Percentiles rank a stretch among this genome's conserved stretches.
phyloP scores from a whole-genome alignment of 2,113 vertebrate species.

The Hemiscyllium ocellatum region DNA sequence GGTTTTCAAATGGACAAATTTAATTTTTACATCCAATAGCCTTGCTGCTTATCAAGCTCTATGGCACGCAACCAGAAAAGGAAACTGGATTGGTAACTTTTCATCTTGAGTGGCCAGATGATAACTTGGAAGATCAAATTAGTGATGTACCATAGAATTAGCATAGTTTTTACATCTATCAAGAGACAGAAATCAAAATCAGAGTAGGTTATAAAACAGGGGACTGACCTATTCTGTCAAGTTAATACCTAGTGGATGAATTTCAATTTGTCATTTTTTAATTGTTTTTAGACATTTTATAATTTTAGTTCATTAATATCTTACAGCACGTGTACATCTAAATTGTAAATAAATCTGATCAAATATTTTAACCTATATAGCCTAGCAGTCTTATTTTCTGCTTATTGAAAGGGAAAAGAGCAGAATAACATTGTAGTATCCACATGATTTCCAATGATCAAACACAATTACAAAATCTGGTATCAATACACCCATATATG shows the following conservation, averaged over 20 bases:
- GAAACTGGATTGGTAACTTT: neutral
- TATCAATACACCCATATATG: neutral
- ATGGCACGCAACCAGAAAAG: neutral
- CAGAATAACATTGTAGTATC: neutral
- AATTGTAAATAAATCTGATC: neutral
- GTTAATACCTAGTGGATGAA: neutral
- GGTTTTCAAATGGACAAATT: neutral
- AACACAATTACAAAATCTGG: neutral
- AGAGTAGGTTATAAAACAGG: neutral
- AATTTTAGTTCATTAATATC: neutral
- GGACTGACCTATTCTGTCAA: neutral
- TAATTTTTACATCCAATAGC: neutral
- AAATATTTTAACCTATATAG: neutral
- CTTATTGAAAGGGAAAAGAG: neutral
- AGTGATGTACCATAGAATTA: neutral
- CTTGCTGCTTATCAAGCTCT: neutral
- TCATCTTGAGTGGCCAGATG: neutral
- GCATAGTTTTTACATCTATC: neutral
- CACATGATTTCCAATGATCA: neutral
- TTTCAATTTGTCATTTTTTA: neutral
- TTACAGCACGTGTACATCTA: neutral
- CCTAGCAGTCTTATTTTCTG: neutral
- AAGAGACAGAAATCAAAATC: neutral
- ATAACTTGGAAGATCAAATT: neutral
- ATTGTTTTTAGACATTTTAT: neutral